Conservation (phyloP, 1,140 invertebrate genomes). For the Pogonus chalceus region DNA sequence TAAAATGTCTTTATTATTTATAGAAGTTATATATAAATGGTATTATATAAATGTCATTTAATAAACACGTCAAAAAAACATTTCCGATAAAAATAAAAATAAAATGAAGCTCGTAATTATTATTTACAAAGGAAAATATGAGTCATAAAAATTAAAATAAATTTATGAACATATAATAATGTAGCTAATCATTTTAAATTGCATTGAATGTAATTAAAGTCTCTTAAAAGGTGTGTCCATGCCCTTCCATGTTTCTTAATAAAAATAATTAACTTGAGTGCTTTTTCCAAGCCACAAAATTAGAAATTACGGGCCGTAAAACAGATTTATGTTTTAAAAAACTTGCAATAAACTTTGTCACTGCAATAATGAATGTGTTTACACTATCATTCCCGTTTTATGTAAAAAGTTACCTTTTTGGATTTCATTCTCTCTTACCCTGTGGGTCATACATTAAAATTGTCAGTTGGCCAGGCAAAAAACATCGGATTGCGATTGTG, state of each 20-base stretch:
- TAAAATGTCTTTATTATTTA: no score
- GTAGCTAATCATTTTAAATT: not conserved
- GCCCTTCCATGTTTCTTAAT: not conserved
- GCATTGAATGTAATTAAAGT: not conserved
- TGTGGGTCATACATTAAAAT: no score
- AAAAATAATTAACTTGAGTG: not conserved
- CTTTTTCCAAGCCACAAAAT: not conserved
- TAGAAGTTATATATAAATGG: no score
- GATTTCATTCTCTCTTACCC: no score
- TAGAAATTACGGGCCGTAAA: not conserved
- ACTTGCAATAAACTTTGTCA: not conserved
- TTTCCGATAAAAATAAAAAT: no score
- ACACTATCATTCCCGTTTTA: not conserved
- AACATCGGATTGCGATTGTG: not conserved
- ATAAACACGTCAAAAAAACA: no score
- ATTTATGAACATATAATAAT: not conserved
- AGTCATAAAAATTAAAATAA: no score
- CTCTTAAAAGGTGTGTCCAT: not conserved
- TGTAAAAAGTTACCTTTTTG: no score
- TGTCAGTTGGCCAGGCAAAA: no score
- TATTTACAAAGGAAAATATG: no score
- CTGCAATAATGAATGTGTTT: not conserved
- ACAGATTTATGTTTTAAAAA: not conserved
- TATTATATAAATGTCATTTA: no score
- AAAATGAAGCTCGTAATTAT: no score